Conservation (phyloP, 2,888 invertebrate genomes). For the Anagyrus pseudococci region DNA sequence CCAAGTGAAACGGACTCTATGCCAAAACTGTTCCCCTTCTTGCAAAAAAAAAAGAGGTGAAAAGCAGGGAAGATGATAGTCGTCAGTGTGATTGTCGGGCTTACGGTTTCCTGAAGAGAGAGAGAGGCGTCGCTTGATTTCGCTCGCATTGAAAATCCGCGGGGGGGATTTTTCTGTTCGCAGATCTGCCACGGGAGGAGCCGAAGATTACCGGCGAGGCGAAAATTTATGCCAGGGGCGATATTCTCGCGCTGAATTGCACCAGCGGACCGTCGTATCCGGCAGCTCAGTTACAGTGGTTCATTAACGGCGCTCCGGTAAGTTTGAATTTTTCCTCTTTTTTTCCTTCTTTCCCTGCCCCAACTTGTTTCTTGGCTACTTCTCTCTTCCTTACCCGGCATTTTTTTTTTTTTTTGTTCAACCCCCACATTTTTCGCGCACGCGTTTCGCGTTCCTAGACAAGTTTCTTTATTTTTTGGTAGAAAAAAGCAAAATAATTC, state of each 20-base stretch:
- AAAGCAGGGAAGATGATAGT: too few species aligned
- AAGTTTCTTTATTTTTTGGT: too few species aligned
- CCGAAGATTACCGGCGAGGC: conserved; percentile 64
- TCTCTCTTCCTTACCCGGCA: neutral
- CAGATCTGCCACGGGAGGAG: conserved; percentile 61
- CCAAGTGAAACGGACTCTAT: too few species aligned
- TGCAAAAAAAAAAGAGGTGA: neutral
- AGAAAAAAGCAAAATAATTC: too few species aligned
- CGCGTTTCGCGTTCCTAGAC: too few species aligned
- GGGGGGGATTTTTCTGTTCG: conserved; percentile 34
- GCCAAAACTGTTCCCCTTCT: neutral
- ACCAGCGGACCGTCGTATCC: conserved; percentile 65
- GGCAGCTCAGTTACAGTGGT: conserved; percentile 63
- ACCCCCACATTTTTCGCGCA: too few species aligned
- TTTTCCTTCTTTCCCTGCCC: too few species aligned
- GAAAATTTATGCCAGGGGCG: conserved; percentile 64
- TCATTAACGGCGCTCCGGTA: conserved; percentile 64
- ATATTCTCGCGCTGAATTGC: conserved; percentile 64
- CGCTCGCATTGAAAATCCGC: conserved; percentile 9
- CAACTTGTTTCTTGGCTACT: neutral
- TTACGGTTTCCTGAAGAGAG: conserved; percentile 10
- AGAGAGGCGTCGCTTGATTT: too few species aligned
- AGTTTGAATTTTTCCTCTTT: conserved; percentile 34
- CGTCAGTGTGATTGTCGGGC: conserved; percentile 5
- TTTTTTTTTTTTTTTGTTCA: neutral